phyloP scores from a whole-genome alignment of 2,888 invertebrate genomes.

The Chrysolina oricalcia region DNA sequence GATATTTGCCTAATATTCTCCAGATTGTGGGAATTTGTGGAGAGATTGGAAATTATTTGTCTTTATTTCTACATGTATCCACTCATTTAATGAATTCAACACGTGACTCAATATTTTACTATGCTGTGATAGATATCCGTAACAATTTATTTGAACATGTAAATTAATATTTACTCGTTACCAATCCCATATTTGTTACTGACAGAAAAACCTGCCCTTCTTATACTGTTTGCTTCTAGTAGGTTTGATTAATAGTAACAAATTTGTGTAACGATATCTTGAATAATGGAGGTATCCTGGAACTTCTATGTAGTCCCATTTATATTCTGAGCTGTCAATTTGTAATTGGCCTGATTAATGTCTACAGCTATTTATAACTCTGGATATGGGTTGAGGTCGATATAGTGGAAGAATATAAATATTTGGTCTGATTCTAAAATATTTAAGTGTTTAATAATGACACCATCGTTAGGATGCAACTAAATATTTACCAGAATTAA shows the following conservation, averaged over 20 bases:
- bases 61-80: too few relatives aligned
- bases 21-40: too few relatives aligned
- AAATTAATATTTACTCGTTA: too few relatives aligned
- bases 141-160: too few relatives aligned
- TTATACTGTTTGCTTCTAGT: neutral
- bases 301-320: conserved; percentile 13
- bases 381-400: conserved; percentile 9
- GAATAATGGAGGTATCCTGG: conserved; percentile 7
- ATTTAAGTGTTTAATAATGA: neutral
- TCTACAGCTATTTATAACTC: neutral
- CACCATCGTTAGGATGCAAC: too few relatives aligned
- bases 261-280: conserved; percentile 4
- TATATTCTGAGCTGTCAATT: conserved; percentile 6
- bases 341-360: conserved; percentile 12
- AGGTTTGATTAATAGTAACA: neutral
- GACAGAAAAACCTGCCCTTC: neutral
- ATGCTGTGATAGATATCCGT: too few relatives aligned
- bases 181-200: too few relatives aligned
- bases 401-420: neutral
- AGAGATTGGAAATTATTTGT: too few relatives aligned
- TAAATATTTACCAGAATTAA: too few relatives aligned
- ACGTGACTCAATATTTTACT: too few relatives aligned
- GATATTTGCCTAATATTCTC: too few relatives aligned
- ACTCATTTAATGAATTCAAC: too few relatives aligned
- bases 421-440: neutral